These are phyloP conservation scores for Iphiclides podalirius DNA, from an alignment of 2,888 invertebrate genomes.

Conservation along the genomic window DNA sequence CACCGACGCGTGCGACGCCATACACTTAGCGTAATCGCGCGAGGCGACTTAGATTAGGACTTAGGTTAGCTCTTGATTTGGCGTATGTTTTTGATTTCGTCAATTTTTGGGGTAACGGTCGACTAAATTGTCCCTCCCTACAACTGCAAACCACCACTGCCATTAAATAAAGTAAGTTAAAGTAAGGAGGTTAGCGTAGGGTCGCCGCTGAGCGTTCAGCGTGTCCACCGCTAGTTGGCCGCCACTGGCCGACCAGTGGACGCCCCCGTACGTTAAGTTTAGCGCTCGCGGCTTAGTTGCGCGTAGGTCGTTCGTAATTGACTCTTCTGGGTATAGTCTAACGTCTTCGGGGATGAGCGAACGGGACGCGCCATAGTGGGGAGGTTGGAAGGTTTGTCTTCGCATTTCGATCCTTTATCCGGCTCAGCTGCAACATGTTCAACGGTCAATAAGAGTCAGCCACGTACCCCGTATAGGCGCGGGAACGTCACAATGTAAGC, in stretches of 20 bases:
- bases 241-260: neutral
- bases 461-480: neutral
- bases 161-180: slow-evolving; percentile 57
- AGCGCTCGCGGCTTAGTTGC: neutral
- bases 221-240: neutral
- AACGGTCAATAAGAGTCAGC: neutral
- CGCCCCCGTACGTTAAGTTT: neutral
- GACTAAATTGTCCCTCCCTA: slow-evolving; percentile 57
- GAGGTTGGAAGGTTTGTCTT: neutral
- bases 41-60: slow-evolving; percentile 8
- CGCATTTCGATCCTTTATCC: neutral
- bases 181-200: slow-evolving; percentile 41
- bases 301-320: neutral
- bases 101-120: slow-evolving; percentile 50
- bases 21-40: neutral
- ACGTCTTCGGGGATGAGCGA: no score
- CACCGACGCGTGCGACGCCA: slow-evolving; percentile 3
- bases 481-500: no score
- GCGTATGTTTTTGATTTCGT: slow-evolving; percentile 46
- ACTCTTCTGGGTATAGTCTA: neutral
- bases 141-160: slow-evolving; percentile 73
- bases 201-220: neutral
- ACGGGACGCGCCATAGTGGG: neutral
- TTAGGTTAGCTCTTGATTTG: slow-evolving; percentile 47
- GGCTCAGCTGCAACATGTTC: no score